Evolutionary conservation across 1,140 invertebrate species (phyloP), one percentile per base, ranked within the genome.

Genomic region (Drosophila pseudoobscura): DNA sequence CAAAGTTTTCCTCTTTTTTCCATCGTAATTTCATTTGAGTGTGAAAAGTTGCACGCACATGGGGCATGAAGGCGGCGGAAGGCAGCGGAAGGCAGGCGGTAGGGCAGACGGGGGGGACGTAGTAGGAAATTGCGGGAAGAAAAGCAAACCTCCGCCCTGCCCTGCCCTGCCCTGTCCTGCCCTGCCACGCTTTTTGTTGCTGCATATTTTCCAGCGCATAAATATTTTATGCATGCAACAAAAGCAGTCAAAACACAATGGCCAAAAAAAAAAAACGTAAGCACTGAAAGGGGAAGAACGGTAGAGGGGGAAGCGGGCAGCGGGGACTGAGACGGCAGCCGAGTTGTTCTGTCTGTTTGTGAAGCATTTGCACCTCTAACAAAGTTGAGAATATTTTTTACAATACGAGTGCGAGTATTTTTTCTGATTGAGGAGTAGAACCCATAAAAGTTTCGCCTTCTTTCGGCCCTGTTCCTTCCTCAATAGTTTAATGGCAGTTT

Each of bases 401-500:
- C 90, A 73, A 71, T 68, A 68, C 24, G 26, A 45, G 43, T 56
- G 20, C 3, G 35, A 39, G 11, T 5, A 39, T 39, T 39, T 39
- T 65, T 75, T 75, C 71, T 75, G 71, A 75, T 75, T 75, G 71
- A 66, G 50, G n/a, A 13, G 35, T 13, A 1, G 35, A 49, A 41
- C 49, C 57, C 69, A 41, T 41, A 54, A 57, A 73, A 55, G n/a
- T 58, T 51, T 55, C 61, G 15, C 35, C 47, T 44, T 15, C 41
- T 65, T 65, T 74, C 70, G 55, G 43, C 45, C 39, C 24, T 50
- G 47, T 58, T 69, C 58, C 54, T 49, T 46, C 54, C 66, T 56
- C 75, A 80, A 89, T 88, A 88, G 88, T 90, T 85, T 90, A 90
- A 90, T 90, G 88, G 87, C 83, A 90, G 88, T 90, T 90, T 90